These are phyloP conservation scores for Mesorhabditis spiculigera DNA, from an alignment of 2,888 invertebrate species.

Conservation along the genomic window DNA sequence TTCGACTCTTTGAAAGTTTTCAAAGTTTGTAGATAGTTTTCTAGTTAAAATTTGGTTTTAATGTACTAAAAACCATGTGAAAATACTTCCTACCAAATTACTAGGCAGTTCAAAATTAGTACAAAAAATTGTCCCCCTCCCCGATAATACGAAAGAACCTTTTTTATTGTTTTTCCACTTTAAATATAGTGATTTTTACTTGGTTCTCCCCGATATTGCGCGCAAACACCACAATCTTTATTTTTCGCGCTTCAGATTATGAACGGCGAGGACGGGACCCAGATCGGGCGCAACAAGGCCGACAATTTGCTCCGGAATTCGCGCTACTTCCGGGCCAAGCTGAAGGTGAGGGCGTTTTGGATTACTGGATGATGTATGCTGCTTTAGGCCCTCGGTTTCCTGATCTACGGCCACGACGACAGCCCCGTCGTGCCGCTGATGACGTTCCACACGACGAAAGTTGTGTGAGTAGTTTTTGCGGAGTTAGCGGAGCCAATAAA, in stretches of 20 bases:
- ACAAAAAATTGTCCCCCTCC: too few relatives aligned
- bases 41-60: background rate
- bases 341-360: background rate
- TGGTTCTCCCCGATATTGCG: background rate
- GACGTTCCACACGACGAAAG: conserved; percentile 45
- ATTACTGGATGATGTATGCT: conserved; percentile 61
- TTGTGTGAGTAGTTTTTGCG: conserved; percentile 29
- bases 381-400: conserved; percentile 73
- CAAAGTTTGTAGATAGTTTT: too few relatives aligned
- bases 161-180: background rate
- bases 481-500: background rate
- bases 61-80: background rate
- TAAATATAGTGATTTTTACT: background rate
- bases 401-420: conserved; percentile 85
- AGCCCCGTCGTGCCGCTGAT: conserved; percentile 86
- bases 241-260: conserved; percentile 25
- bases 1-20: too few relatives aligned
- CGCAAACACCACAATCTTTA: background rate
- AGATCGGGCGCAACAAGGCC: conserved; percentile 37
- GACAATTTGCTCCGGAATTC: conserved; percentile 38
- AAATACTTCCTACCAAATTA: too few relatives aligned
- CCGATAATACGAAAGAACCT: too few relatives aligned
- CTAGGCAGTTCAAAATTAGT: too few relatives aligned
- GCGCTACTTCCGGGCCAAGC: conserved; percentile 12
- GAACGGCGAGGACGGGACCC: conserved; percentile 44